Percentiles rank a stretch among this genome's conserved stretches.
These are phyloP conservation scores for Beris morrisii DNA, from an alignment of 2,888 invertebrate species.

Conservation along the genomic window DNA sequence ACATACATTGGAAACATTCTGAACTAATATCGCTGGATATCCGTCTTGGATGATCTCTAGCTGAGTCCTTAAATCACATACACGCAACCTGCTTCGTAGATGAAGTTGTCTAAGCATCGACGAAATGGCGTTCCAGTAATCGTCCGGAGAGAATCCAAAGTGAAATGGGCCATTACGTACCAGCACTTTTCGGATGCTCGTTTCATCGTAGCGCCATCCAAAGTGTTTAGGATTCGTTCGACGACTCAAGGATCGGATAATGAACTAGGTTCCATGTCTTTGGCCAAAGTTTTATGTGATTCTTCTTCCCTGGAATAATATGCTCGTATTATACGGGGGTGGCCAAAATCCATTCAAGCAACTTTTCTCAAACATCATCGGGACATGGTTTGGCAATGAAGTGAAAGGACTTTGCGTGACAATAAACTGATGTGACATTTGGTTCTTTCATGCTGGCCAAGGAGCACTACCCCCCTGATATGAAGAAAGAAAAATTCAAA, in stretches of 20 bases:
- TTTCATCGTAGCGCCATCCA: no score
- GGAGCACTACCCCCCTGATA: not conserved
- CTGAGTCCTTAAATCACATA: no score
- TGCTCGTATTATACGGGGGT: not conserved
- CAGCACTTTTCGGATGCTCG: no score
- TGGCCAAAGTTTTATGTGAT: slow-evolving; percentile 3
- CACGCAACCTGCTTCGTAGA: no score
- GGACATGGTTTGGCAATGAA: not conserved
- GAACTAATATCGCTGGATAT: no score
- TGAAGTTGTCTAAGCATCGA: no score
- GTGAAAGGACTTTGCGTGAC: slow-evolving; percentile 10
- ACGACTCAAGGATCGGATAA: slow-evolving; percentile 18
- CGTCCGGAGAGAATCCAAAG: no score
- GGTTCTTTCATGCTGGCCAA: not conserved
- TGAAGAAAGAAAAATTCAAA: slow-evolving; percentile 8
- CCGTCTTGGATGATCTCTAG: no score
- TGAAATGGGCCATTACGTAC: no score
- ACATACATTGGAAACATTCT: no score
- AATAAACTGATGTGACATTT: slow-evolving; percentile 22
- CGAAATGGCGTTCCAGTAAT: no score
- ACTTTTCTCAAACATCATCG: slow-evolving; percentile 6
- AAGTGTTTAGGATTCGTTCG: no score
- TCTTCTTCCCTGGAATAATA: not conserved
- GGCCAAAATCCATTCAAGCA: not conserved
- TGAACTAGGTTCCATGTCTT: slow-evolving; percentile 18